These are phyloP conservation scores for Auanema sp. DNA, from an alignment of 2,888 invertebrate genomes.

Conservation along the genomic window DNA sequence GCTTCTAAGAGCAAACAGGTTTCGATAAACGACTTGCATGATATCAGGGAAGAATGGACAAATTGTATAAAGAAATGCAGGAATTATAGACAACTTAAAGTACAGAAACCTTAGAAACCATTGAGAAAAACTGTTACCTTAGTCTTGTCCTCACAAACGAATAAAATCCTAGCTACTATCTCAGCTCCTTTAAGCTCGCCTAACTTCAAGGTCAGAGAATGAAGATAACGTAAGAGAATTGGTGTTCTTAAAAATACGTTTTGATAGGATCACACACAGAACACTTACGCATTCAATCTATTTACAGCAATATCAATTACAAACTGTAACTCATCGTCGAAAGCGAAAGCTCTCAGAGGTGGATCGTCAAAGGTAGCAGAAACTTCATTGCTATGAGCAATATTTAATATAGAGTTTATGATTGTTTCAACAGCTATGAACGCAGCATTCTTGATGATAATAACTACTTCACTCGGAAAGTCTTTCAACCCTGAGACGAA, in stretches of 20 bases:
- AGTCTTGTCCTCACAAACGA: conserved; percentile 7
- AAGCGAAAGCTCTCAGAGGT: conserved; percentile 25
- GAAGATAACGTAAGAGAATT: conserved; percentile 34
- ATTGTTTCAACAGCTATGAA: neutral
- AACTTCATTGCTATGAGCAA: conserved; percentile 5
- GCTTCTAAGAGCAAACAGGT: conserved; percentile 19
- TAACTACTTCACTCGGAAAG: neutral
- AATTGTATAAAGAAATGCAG: conserved; percentile 14
- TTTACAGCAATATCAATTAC: conserved; percentile 23
- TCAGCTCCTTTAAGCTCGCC: conserved; percentile 40
- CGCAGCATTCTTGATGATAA: neutral
- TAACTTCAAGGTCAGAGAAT: conserved; percentile 33
- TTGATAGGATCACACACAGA: conserved; percentile 2
- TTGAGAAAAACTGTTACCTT: neutral
- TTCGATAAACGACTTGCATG: conserved; percentile 23
- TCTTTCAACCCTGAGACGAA: neutral
- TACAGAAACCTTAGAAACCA: neutral
- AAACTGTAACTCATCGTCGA: conserved; percentile 30
- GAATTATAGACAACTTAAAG: conserved; percentile 16
- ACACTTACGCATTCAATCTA: conserved; percentile 7
- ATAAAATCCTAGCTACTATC: conserved; percentile 31
- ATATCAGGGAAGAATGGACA: conserved; percentile 25
- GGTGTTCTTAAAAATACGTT: conserved; percentile 18
- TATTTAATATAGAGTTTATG: neutral
- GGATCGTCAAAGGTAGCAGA: conserved; percentile 14